Evolutionary conservation across 2,888 invertebrate genomes (phyloP).

Genomic region (Cartodere bifasciata): DNA sequence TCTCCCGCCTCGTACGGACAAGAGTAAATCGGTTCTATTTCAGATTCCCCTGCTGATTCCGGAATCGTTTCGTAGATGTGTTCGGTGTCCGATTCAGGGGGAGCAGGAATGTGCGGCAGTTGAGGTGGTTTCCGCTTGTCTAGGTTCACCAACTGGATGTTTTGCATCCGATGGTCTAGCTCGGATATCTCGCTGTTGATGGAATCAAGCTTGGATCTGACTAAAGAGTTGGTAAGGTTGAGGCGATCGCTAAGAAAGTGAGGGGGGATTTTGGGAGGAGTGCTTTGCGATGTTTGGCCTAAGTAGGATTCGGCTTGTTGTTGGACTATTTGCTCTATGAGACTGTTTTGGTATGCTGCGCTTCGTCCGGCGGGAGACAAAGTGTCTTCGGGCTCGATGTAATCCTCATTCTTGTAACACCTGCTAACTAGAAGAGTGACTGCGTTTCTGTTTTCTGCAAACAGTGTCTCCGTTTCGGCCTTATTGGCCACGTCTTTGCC

Average conservation of each 20-base stretch:
- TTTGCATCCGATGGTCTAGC: conserved; percentile 45
- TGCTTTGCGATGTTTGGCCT: conserved; percentile 11
- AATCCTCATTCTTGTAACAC: conserved; percentile 37
- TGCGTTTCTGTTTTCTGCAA: conserved; percentile 43
- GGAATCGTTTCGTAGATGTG: conserved; percentile 56
- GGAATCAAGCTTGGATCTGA: conserved; percentile 30
- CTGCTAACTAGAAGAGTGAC: conserved; percentile 48
- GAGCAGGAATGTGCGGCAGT: conserved; percentile 26
- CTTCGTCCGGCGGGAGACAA: conserved; percentile 22
- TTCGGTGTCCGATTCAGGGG: conserved; percentile 41
- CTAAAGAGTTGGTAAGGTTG: conserved; percentile 29
- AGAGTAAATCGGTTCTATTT: conserved; percentile 48
- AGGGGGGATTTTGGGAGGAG: conserved; percentile 30
- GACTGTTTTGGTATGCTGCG: conserved; percentile 38
- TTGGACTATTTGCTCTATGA: conserved; percentile 38
- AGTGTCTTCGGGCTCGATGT: conserved; percentile 23
- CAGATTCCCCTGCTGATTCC: conserved; percentile 42
- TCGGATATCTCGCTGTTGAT: conserved; percentile 42
- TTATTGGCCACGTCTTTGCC: conserved; percentile 47
- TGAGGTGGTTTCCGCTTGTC: conserved; percentile 28
- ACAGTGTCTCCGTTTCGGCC: conserved; percentile 46
- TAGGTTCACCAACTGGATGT: conserved; percentile 41
- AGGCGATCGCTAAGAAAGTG: conserved; percentile 28
- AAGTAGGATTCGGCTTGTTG: conserved; percentile 27
- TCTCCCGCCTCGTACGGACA: conserved; percentile 42